phyloP scores from a whole-genome alignment of 2,888 invertebrate genomes.

The Macrostomum cliftonense region DNA sequence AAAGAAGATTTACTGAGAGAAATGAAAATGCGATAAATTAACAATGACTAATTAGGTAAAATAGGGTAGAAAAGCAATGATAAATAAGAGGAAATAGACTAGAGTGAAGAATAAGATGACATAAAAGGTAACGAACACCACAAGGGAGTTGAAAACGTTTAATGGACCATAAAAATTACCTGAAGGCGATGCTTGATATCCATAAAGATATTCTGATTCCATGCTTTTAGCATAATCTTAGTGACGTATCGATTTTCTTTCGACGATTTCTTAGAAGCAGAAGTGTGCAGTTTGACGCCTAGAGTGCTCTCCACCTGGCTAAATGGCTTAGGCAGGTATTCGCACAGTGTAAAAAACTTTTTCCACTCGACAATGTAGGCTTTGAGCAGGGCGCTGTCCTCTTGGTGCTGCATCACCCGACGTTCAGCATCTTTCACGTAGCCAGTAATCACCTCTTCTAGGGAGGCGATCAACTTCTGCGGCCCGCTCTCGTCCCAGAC shows the following conservation, averaged over 20 bases:
- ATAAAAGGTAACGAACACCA: no score
- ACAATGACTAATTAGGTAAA: no score
- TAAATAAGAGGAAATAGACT: no score
- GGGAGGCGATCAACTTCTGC: constrained; percentile 46
- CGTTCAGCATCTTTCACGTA: constrained; percentile 17
- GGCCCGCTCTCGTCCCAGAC: constrained; percentile 91
- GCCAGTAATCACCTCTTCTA: constrained; percentile 7
- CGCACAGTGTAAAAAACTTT: constrained; percentile 89
- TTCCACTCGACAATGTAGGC: constrained; percentile 95
- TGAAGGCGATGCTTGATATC: constrained; percentile 65
- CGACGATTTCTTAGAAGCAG: constrained; percentile 41
- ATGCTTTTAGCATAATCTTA: constrained; percentile 74
- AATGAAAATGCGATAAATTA: no score
- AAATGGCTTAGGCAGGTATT: constrained; percentile 86
- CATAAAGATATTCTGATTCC: constrained; percentile 90
- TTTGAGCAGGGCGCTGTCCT: constrained; percentile 80
- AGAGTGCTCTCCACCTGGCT: constrained; percentile 70
- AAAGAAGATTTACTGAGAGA: no score
- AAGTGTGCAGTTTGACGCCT: constrained; percentile 48
- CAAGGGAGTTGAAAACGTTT: no score
- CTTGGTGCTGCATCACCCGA: constrained; percentile 68
- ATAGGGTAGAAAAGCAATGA: no score
- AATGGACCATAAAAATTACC: no score
- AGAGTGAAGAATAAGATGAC: no score
- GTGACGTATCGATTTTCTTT: constrained; percentile 24